Conservation (phyloP, 2,888 invertebrate species). For the Phaonia tiefii region DNA sequence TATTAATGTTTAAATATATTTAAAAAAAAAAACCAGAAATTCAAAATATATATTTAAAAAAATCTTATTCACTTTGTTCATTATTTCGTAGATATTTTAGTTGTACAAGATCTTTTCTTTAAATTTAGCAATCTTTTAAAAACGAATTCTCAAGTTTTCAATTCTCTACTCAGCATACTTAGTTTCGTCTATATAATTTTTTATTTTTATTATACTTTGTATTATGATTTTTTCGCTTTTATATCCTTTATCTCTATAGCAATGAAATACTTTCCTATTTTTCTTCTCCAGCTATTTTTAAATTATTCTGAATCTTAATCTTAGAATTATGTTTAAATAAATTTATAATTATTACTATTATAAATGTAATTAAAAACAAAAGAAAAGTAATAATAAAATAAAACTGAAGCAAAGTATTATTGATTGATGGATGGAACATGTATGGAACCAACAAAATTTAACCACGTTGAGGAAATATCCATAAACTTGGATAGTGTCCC, state of each 20-base stretch:
- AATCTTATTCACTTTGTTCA: conserved; percentile 18
- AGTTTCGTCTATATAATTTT: conserved; percentile 32
- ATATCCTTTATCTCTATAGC: neutral
- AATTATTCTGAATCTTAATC: conserved; percentile 60
- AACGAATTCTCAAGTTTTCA: conserved; percentile 1
- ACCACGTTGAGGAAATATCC: conserved; percentile 53
- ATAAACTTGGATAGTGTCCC: conserved; percentile 45
- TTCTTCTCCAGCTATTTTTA: conserved; percentile 42
- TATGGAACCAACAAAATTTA: conserved; percentile 53
- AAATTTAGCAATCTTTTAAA: conserved; percentile 14
- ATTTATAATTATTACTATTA: conserved; percentile 65
- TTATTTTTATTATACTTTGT: conserved; percentile 13
- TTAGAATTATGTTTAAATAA: conserved; percentile 62
- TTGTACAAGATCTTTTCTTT: conserved; percentile 8
- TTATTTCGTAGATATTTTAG: conserved; percentile 31
- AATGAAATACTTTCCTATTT: conserved; percentile 25
- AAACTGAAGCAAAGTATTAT: conserved; percentile 64
- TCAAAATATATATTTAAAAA: conserved; percentile 43
- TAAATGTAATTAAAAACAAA: conserved; percentile 62
- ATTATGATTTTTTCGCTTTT: conserved; percentile 17
- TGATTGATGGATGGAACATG: conserved; percentile 61
- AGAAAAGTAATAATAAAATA: conserved; percentile 51
- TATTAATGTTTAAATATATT: conserved; percentile 66
- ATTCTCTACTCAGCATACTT: conserved; percentile 42
- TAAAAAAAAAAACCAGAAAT: conserved; percentile 44